A percentile compares a stretch with the other conserved stretches of the same genome.
These are phyloP conservation scores for Diacarnus erythraeanus DNA, from an alignment of 37 sponge, comb jelly and placozoan species.

Conservation along the genomic window DNA sequence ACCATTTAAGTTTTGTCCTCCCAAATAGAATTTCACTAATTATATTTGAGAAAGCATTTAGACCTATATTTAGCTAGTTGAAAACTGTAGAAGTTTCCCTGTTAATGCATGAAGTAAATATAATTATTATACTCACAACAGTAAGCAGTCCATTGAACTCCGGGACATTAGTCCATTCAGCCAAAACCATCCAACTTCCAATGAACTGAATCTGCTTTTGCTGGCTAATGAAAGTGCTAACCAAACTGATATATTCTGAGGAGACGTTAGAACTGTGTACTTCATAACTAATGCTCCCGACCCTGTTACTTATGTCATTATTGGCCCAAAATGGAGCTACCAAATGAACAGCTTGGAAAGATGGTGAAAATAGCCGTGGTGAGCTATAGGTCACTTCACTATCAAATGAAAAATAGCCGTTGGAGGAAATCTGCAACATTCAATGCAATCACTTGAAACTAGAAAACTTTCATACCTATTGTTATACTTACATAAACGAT, in stretches of 20 bases:
- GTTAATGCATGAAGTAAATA: no score
- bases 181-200: constrained; percentile 36
- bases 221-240: constrained; percentile 20
- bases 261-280: neutral
- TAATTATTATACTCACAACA: neutral
- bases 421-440: neutral
- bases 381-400: neutral
- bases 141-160: neutral
- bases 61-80: no score
- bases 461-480: no score
- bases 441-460: no score
- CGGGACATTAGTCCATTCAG: constrained; percentile 7
- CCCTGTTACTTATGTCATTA: constrained; percentile 18
- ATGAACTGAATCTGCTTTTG: constrained; percentile 1
- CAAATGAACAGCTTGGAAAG: neutral
- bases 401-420: constrained; percentile 23
- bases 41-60: neutral
- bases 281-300: constrained; percentile 25
- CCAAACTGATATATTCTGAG: neutral
- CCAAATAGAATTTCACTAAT: no score
- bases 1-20: no score
- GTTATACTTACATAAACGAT: constrained; percentile 8
- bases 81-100: no score
- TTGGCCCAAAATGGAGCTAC: constrained; percentile 38
- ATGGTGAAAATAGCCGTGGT: constrained; percentile 10